These are phyloP conservation scores for Penaeus monodon DNA, from an alignment of 2,888 invertebrate genomes.

Conservation along the genomic window DNA sequence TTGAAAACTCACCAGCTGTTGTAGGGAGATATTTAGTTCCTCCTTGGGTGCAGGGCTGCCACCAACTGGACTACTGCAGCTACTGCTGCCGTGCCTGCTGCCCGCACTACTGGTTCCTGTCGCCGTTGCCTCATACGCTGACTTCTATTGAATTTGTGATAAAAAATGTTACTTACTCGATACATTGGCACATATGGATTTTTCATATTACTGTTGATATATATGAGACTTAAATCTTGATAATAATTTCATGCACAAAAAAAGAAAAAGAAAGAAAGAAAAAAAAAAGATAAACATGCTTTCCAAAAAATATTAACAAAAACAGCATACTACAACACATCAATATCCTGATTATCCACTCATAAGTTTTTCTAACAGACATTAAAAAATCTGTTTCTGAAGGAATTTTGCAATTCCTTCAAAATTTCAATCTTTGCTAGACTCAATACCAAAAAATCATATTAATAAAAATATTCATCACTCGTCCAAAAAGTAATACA, in stretches of 20 bases:
- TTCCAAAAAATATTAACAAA: not conserved
- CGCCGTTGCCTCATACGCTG: slow-evolving; percentile 52
- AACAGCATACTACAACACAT: not conserved
- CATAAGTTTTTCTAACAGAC: too few relatives aligned
- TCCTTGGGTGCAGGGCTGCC: slow-evolving; percentile 59
- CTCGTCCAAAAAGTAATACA: too few relatives aligned
- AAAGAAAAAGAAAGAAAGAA: not conserved
- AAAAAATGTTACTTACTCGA: too few relatives aligned
- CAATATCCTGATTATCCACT: not conserved
- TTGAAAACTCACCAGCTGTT: slow-evolving; percentile 43
- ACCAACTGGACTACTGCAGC: slow-evolving; percentile 58
- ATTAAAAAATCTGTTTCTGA: too few relatives aligned
- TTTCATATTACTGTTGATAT: too few relatives aligned
- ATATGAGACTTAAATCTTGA: too few relatives aligned
- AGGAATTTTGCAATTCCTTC: too few relatives aligned
- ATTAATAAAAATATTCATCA: too few relatives aligned
- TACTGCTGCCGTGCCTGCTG: slow-evolving; percentile 55
- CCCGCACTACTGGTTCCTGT: slow-evolving; percentile 43
- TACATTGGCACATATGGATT: too few relatives aligned
- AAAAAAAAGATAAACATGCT: not conserved
- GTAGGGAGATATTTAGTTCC: slow-evolving; percentile 56
- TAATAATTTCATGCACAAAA: not conserved
- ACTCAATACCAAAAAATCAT: too few relatives aligned
- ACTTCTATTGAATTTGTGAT: slow-evolving; percentile 30
- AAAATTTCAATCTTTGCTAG: too few relatives aligned